Evolutionary conservation across 2,797 vertebrate species (phyloP).

Genomic region (Megalops cyprinoides): DNA sequence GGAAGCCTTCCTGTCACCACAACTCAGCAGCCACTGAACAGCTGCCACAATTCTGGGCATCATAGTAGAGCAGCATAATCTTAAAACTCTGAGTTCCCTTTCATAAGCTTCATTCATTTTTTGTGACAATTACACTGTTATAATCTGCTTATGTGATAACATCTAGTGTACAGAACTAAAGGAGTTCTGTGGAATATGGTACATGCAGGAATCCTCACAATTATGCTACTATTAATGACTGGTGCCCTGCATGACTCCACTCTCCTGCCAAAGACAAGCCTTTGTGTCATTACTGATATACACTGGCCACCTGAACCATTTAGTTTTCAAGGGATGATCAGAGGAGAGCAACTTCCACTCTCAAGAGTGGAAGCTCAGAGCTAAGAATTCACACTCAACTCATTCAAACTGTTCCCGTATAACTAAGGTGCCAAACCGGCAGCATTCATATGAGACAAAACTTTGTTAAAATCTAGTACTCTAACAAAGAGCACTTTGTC

Average conservation of each 20-base stretch:
- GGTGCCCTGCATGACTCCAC: background rate
- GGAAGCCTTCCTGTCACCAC: too few relatives aligned
- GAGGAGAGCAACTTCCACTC: background rate
- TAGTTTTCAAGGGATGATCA: background rate
- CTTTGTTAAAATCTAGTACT: background rate
- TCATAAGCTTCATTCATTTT: background rate
- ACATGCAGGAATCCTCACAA: background rate
- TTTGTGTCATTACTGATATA: slow-evolving; percentile 14
- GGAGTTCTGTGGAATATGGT: background rate
- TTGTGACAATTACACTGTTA: background rate
- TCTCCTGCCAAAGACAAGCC: slow-evolving; percentile 4
- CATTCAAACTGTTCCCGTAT: background rate
- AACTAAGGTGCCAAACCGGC: background rate
- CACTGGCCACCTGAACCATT: background rate
- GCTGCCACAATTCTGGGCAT: too few relatives aligned
- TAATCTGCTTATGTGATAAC: background rate
- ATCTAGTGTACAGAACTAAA: background rate
- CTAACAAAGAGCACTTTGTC: slow-evolving; percentile 37
- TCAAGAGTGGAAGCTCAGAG: background rate
- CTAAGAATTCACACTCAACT: background rate
- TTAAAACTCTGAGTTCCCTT: background rate
- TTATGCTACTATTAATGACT: background rate
- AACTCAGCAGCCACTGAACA: too few relatives aligned
- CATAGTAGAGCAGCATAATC: too few relatives aligned
- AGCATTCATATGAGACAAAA: background rate